Base-by-base conservation (phyloP, 2,888 invertebrate species). In the Pristionchus entomophagus region DNA sequence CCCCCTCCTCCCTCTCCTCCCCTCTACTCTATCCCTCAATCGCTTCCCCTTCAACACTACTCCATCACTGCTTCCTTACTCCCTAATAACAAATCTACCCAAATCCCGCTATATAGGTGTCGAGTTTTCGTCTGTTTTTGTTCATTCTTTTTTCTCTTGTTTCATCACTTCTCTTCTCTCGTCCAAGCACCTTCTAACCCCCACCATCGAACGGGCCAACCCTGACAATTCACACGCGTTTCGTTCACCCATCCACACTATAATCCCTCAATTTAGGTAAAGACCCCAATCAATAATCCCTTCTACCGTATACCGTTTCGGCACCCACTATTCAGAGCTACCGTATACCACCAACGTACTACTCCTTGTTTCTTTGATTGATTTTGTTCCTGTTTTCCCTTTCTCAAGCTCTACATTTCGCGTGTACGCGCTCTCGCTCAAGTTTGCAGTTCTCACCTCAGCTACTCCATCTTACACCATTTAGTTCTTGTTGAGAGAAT, bases 81-180 rank as follows among this genome's bases (percentile, higher is more conserved):
- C n/a, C n/a, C 59, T 59, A 59, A 8, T 26, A 22, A 8, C 59
- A 12, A 59, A 59, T 26, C 59, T n/a, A n/a, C 59, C 59, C 41
- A 35, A 51, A 53, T 59, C 59, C 14, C 26, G 32, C 41, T 82
- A 45, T 82, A 82, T 82, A 82, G 82, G 82, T 82, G 59, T 82
- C 82, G 82, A 82, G 82, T 82, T 82, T 59, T 59, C 82, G 41
- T 59, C 59, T 73, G 73, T 73, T 41, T 41, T 82, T 82, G 29
- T 82, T 59, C 17, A n/a, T 41, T 35, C 32, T 38, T 51, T 59
- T 49, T 4, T 35, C 49, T 53, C 51, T n/a, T n/a, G n/a, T n/a
- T n/a, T n/a, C n/a, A n/a, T n/a, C n/a, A n/a, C n/a, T n/a, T 35
- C 32, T 38, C 59, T 59, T 49, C 10, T 35, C 49, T 53, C 51